These are phyloP conservation scores for Cactoblastis cactorum DNA, from an alignment of 2,888 invertebrate genomes.

Conservation along the genomic window DNA sequence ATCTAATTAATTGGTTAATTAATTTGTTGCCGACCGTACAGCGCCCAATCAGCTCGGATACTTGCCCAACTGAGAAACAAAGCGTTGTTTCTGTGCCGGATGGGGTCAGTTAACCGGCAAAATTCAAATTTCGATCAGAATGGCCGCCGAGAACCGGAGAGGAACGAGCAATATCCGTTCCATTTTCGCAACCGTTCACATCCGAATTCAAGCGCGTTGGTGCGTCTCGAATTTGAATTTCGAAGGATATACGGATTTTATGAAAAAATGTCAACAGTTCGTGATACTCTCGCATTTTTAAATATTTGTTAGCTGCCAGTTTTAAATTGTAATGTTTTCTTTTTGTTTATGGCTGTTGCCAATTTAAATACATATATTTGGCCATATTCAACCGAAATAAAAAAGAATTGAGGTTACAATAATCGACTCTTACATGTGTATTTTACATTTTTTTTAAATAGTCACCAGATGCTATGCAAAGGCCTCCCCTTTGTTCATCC, in stretches of 20 bases:
- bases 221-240: slow-evolving; percentile 55
- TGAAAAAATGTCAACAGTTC: slow-evolving; percentile 27
- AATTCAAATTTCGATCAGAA: slow-evolving; percentile 76
- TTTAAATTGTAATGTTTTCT: not conserved
- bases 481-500: no score
- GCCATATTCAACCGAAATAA: no score
- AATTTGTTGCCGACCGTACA: slow-evolving; percentile 1
- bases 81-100: slow-evolving; percentile 58
- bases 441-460: no score
- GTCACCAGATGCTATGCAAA: no score
- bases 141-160: slow-evolving; percentile 53
- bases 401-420: no score
- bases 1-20: slow-evolving; percentile 8
- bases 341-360: no score
- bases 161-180: slow-evolving; percentile 77
- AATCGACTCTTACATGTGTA: no score
- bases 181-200: slow-evolving; percentile 69
- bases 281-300: not conserved
- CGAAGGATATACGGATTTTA: slow-evolving; percentile 30
- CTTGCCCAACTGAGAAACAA: slow-evolving; percentile 57
- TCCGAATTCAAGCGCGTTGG: slow-evolving; percentile 60
- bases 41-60: slow-evolving; percentile 32
- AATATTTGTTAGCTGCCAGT: not conserved
- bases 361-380: no score
- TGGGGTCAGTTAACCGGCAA: slow-evolving; percentile 73